phyloP scores from a whole-genome alignment of 2,113 vertebrate genomes.

The Myrmecophaga tridactyla region DNA sequence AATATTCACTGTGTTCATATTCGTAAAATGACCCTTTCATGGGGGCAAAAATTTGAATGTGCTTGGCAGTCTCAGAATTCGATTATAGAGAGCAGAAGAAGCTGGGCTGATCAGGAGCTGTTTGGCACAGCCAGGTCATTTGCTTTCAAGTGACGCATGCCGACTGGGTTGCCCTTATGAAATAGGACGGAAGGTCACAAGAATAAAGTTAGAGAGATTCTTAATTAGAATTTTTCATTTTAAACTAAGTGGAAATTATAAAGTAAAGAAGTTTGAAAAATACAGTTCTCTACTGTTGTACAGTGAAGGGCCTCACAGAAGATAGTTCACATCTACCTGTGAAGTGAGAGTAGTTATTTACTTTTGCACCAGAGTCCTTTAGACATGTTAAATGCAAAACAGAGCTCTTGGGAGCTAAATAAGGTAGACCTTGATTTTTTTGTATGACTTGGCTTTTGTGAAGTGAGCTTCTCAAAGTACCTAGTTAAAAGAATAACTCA shows the following conservation, averaged over 20 bases:
- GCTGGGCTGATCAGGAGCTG: not conserved
- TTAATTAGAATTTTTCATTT: constrained; percentile 17
- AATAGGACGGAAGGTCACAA: not conserved
- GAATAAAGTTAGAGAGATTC: not conserved
- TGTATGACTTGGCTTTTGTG: not conserved
- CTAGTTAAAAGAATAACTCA: not conserved
- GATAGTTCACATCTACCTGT: not conserved
- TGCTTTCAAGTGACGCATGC: not conserved
- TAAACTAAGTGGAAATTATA: not conserved
- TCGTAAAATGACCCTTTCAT: not conserved
- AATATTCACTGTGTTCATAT: not conserved
- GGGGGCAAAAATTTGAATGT: not conserved
- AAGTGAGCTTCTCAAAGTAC: not conserved
- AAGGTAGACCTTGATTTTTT: not conserved
- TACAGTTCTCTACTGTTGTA: not conserved
- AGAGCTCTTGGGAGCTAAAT: not conserved
- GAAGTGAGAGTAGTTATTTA: not conserved
- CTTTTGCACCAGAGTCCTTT: not conserved
- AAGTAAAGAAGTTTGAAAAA: constrained; percentile 9
- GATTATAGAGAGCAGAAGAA: not conserved
- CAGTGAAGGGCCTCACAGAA: not conserved
- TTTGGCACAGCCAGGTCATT: not conserved
- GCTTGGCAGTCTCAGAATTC: not conserved
- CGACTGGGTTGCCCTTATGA: not conserved
- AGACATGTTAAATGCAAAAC: not conserved